Conservation (phyloP, 1,140 invertebrate species). For the Gonatopus flavifemur region DNA sequence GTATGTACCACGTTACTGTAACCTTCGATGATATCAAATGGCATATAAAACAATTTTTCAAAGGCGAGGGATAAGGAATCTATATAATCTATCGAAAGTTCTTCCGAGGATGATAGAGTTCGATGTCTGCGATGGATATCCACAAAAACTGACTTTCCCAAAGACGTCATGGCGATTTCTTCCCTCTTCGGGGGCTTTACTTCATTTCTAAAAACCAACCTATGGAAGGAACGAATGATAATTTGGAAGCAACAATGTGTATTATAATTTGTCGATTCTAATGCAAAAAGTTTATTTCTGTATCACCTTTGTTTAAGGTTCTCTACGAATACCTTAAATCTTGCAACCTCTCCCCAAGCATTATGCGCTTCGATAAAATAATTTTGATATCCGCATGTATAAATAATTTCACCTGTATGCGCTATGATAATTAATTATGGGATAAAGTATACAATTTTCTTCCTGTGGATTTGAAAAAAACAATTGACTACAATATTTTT, state of each 20-base stretch:
- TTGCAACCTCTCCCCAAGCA: no score
- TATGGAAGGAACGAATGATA: slow-evolving; percentile 21
- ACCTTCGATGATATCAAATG: slow-evolving; percentile 48
- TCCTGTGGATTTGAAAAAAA: no score
- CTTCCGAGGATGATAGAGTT: slow-evolving; percentile 23
- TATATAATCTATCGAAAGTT: slow-evolving; percentile 21
- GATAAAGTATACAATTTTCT: no score
- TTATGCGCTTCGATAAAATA: no score
- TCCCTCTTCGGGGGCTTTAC: slow-evolving; percentile 36
- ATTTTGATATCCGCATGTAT: no score
- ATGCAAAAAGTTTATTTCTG: not conserved
- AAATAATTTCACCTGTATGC: no score
- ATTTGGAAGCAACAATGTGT: not conserved
- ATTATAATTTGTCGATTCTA: not conserved
- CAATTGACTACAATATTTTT: no score
- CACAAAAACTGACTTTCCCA: slow-evolving; percentile 53
- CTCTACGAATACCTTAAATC: no score
- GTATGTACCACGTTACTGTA: slow-evolving; percentile 52
- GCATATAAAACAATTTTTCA: slow-evolving; percentile 50
- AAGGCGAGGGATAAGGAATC: slow-evolving; percentile 48
- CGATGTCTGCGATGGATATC: slow-evolving; percentile 44
- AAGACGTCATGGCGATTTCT: slow-evolving; percentile 51
- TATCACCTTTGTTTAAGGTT: no score
- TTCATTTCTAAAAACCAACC: slow-evolving; percentile 39
- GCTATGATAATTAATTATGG: no score